Base-by-base conservation (phyloP, 2,888 invertebrate species). In the Archips xylosteana region DNA sequence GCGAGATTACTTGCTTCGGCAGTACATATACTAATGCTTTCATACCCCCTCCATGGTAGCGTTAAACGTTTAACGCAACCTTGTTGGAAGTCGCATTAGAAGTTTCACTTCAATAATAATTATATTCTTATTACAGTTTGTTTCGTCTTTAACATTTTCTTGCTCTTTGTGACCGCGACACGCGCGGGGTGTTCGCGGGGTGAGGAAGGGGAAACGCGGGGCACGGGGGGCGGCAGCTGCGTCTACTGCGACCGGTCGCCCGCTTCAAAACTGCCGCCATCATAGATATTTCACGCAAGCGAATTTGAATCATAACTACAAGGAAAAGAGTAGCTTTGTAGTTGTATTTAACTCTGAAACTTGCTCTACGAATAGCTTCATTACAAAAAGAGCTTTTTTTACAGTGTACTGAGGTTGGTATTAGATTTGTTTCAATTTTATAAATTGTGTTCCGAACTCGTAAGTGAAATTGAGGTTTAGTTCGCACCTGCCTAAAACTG, bases 161-260 rank as follows among this genome's bases (percentile, higher is more conserved):
- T 85, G 80, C 13, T 91, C 88, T 88, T 80, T 91, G 90, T 59
- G 63, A 75, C 77, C 91, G 91, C 91, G 93, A 91, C 92, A 92
- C 89, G 90, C 90, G 92, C 89, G 92, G 91, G 90, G 89, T 60
- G 68, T 71, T 76, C 64, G 77, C 77, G 83, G 83, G 77, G 81
- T 62, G 87, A 77, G 85, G 83, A 82, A 83, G 76, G 80, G 79
- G 79, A 75, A 80, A 78, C 76, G 82, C 83, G 80, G 76, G 75
- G 76, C 64, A 78, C 68, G 80, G 85, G 84, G 85, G 84, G 85
- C 84, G 89, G 91, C 89, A 90, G 90, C 91, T 92, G 93, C 92
- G 93, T 93, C 93, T 91, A 90, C 91, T 88, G 89, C 87, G 87
- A 85, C 87, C 88, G 84, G 83, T 85, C 85, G 86, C 86, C 88